Base-by-base conservation (phyloP, 2,888 invertebrate genomes). In the Idaea straminata region DNA sequence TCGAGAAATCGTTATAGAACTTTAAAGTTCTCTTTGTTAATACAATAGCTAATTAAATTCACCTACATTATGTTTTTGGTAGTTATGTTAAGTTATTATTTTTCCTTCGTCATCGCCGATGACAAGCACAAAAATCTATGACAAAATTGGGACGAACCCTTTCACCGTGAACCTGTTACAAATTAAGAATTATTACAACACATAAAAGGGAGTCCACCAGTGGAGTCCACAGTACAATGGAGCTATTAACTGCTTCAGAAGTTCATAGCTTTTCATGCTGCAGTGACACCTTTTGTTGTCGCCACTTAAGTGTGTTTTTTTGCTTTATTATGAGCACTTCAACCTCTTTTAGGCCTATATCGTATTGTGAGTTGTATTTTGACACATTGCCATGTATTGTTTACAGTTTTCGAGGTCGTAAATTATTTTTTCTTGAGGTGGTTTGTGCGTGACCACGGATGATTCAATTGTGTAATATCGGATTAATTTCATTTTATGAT, bases 221-320 rank as follows among this genome's bases (percentile, higher is more conserved):
- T 84, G 81, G 83, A 81, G 84, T 72, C 81, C 70, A 80, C 91
- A 91, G 84, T 92, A 73, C 69, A 57, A 58, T 61, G 62, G 69
- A 74, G 84, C 84, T 90, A 91, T 91, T 89, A 91, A 92, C 91
- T 92, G 89, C 85, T 87, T 83, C 91, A 91, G 92, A 89, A 92
- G 92, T 92, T 91, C 89, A 91, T 92, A 88, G 85, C 78, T 88
- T 88, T 89, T 87, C 74, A 78, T 77, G 80, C 75, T 71, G 70
- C 78, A 79, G 80, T 74, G 85, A 87, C 84, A 84, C 77, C 83
- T 79, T 82, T 88, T 88, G 86, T 87, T 76, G 66, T 62, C 67
- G 71, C 75, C 73, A 76, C 73, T 83, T 77, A 78, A 83, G 83
- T 85, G 81, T 80, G 81, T 81, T 80, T 76, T 78, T 82, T 80